Evolutionary conservation across 2,888 invertebrate genomes (phyloP).

Genomic region (Diabrotica balteata): DNA sequence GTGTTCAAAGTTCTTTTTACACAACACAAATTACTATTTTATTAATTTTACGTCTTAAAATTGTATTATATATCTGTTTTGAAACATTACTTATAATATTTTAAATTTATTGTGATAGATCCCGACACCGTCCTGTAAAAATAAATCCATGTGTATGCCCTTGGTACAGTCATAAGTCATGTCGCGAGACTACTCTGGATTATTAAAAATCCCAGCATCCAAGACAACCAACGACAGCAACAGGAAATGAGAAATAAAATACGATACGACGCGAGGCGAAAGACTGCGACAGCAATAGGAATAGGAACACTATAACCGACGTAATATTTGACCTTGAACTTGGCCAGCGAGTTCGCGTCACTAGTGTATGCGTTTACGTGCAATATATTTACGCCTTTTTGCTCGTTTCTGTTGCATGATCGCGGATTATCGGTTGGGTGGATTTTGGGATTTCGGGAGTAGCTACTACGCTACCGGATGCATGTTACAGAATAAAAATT

Average conservation of each 20-base stretch:
- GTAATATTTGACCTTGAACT: constrained; percentile 26
- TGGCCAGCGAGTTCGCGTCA: constrained; percentile 14
- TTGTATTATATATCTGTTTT: no score
- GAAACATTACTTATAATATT: no score
- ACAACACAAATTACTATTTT: no score
- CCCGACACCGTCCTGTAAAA: no score
- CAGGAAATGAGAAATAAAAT: constrained; percentile 20
- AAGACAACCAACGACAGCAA: constrained; percentile 10
- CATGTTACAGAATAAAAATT: no score
- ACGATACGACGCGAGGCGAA: constrained; percentile 8
- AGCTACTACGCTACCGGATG: background rate
- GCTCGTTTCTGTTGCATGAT: background rate
- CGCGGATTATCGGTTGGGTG: constrained; percentile 1
- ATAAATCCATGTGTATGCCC: no score
- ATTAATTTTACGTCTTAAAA: no score
- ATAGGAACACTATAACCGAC: constrained; percentile 19
- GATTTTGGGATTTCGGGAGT: background rate
- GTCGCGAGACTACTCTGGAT: no score
- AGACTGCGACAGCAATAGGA: constrained; percentile 23
- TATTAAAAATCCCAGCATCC: background rate
- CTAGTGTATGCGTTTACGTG: constrained; percentile 18
- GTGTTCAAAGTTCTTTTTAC: no score
- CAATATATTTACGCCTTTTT: constrained; percentile 16
- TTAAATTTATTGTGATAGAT: no score
- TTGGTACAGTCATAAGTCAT: no score